phyloP scores from a whole-genome alignment of 1,140 invertebrate species.

The Penaeus japonicus region DNA sequence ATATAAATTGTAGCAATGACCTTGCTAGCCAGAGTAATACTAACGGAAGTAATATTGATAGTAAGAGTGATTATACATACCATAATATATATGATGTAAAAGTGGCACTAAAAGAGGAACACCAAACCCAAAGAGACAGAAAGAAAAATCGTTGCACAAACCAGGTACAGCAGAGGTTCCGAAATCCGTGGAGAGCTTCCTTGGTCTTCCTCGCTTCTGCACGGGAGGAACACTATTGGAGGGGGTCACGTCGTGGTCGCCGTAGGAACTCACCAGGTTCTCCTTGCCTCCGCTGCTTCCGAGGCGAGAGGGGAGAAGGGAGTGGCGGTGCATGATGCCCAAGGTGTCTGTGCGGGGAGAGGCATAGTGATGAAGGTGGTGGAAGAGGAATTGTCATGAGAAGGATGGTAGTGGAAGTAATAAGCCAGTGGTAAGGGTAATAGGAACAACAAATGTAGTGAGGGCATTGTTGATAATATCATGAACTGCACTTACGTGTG shows the following conservation, averaged over 20 bases:
- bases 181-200: conserved; percentile 40
- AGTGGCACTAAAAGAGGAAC: too few species aligned
- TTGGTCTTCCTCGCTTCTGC: conserved; percentile 41
- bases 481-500: too few species aligned
- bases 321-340: conserved; percentile 15
- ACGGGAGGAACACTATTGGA: conserved; percentile 20
- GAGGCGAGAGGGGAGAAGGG: conserved; percentile 16
- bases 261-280: conserved; percentile 1
- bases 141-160: too few species aligned
- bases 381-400: too few species aligned
- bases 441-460: too few species aligned
- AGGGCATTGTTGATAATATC: too few species aligned
- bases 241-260: conserved; percentile 41
- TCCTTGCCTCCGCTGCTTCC: conserved; percentile 26
- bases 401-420: too few species aligned
- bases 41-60: neutral
- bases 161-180: conserved; percentile 33
- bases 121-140: too few species aligned
- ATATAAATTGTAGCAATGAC: too few species aligned
- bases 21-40: neutral
- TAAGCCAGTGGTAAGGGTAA: too few species aligned
- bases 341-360: conserved; percentile 1
- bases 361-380: neutral
- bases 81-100: too few species aligned
- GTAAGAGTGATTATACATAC: neutral